A percentile compares a stretch with the other conserved stretches of the same genome.
Evolutionary conservation across 2,113 vertebrate species (phyloP).

Genomic region (Pelusios castaneus): DNA sequence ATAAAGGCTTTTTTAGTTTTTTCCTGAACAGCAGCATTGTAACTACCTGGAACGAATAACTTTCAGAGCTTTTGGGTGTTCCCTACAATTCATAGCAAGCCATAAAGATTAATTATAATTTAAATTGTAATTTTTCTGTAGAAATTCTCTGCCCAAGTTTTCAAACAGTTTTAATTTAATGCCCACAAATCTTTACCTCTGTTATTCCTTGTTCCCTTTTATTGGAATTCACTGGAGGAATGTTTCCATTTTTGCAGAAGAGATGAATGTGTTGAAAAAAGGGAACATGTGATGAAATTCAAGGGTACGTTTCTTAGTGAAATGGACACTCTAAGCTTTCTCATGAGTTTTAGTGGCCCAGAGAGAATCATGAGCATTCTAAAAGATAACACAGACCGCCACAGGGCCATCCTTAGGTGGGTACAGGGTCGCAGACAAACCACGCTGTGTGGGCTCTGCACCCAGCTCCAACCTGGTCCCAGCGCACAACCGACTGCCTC

Average conservation of each 20-base stretch:
- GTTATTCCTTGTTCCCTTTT: conserved; percentile 31
- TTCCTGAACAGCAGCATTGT: conserved; percentile 13
- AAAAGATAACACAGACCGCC: background rate
- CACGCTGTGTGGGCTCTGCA: too few species aligned
- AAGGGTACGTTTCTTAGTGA: conserved; percentile 43
- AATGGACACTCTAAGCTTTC: conserved; percentile 2
- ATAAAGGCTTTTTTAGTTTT: conserved; percentile 6
- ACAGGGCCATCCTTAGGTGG: too few species aligned
- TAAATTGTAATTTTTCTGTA: conserved; percentile 42
- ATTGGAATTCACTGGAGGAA: conserved; percentile 20
- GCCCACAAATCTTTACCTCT: conserved; percentile 1
- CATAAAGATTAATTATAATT: conserved; percentile 51
- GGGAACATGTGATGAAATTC: conserved; percentile 22
- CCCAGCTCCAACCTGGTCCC: too few species aligned
- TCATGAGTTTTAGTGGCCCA: conserved; percentile 2
- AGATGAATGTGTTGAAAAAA: conserved; percentile 24
- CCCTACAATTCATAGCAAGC: conserved; percentile 8
- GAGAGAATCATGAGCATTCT: conserved; percentile 5
- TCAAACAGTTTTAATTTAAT: conserved; percentile 64
- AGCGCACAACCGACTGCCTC: too few species aligned
- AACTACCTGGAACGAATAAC: background rate
- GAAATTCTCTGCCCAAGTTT: conserved; percentile 21
- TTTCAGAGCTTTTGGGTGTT: conserved; percentile 39
- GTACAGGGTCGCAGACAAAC: too few species aligned
- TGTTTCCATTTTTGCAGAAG: conserved; percentile 34